Percentiles rank a stretch among this genome's conserved stretches.
phyloP scores from a whole-genome alignment of 2,113 vertebrate genomes.

The Paratilapia polleni region DNA sequence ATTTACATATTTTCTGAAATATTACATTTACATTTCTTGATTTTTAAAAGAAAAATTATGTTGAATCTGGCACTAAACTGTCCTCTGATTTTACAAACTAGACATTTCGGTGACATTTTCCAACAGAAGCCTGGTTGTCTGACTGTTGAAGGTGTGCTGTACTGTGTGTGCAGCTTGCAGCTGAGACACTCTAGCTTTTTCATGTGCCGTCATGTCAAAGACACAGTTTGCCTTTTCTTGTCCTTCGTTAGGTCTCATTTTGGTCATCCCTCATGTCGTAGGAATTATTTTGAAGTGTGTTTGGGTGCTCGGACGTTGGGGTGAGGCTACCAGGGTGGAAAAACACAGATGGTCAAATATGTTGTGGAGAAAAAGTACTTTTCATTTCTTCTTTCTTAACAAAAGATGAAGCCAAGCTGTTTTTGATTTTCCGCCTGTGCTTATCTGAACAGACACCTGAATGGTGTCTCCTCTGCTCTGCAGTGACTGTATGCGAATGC shows the following conservation, averaged over 20 bases:
- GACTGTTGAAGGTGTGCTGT: background rate
- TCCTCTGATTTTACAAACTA: background rate
- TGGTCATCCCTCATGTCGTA: conserved; percentile 25
- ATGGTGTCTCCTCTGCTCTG: conserved; percentile 62
- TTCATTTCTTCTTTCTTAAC: conserved; percentile 53
- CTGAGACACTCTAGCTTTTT: background rate
- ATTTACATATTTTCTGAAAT: background rate
- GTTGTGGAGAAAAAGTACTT: conserved; percentile 60
- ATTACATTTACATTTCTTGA: background rate
- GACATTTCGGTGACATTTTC: background rate
- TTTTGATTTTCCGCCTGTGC: conserved; percentile 67
- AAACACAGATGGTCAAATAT: conserved; percentile 40
- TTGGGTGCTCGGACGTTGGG: background rate
- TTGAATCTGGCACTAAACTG: background rate
- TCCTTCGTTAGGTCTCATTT: conserved; percentile 21
- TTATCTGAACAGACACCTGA: conserved; percentile 45
- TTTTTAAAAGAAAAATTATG: background rate
- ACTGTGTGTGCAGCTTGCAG: background rate
- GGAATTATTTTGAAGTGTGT: conserved; percentile 36
- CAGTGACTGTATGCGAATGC: conserved; percentile 56
- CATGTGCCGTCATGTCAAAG: background rate
- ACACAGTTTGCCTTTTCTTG: background rate
- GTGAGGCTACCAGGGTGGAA: background rate
- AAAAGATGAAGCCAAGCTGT: conserved; percentile 55
- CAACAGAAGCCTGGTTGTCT: background rate